These are phyloP conservation scores for Machaerirhynchus nigripectus DNA, from an alignment of 2,113 vertebrate species.

Conservation along the genomic window DNA sequence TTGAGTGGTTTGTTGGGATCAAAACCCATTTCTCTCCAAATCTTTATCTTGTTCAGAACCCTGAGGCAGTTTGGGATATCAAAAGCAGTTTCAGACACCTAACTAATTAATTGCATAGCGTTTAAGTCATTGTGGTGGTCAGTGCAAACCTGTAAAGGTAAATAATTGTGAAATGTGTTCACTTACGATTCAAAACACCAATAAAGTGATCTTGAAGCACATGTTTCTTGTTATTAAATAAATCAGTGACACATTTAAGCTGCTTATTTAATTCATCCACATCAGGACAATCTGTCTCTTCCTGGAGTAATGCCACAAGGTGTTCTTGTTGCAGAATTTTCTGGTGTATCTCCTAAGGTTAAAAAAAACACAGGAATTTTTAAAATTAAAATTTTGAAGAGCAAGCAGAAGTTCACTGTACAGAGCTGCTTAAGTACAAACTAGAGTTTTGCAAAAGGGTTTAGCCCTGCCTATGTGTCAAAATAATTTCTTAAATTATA, in stretches of 20 bases:
- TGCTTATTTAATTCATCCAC: conserved; percentile 81
- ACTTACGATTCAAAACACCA: conserved; percentile 78
- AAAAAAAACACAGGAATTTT: not conserved
- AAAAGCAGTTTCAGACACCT: not conserved
- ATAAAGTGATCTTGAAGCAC: conserved; percentile 82
- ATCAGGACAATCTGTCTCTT: conserved; percentile 80
- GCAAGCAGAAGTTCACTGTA: not conserved
- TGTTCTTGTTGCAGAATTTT: conserved; percentile 83
- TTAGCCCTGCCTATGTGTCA: not conserved
- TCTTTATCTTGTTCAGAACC: not conserved
- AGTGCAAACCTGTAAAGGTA: not conserved
- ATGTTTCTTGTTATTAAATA: conserved; percentile 86
- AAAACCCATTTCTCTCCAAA: not conserved
- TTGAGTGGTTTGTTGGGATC: not conserved
- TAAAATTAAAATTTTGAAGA: not conserved
- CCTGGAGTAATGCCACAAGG: conserved; percentile 77
- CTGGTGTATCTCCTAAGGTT: conserved; percentile 79
- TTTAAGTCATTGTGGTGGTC: not conserved
- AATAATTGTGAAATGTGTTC: not conserved
- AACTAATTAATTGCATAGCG: not conserved
- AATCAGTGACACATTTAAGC: conserved; percentile 76
- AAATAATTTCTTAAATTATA: not conserved
- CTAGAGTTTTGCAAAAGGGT: not conserved
- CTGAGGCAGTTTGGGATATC: not conserved
- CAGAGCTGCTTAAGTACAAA: not conserved